Percentiles rank a stretch among this genome's conserved stretches.
Conservation (phyloP, 2,113 vertebrate species). For the Shinisaurus crocodilurus region DNA sequence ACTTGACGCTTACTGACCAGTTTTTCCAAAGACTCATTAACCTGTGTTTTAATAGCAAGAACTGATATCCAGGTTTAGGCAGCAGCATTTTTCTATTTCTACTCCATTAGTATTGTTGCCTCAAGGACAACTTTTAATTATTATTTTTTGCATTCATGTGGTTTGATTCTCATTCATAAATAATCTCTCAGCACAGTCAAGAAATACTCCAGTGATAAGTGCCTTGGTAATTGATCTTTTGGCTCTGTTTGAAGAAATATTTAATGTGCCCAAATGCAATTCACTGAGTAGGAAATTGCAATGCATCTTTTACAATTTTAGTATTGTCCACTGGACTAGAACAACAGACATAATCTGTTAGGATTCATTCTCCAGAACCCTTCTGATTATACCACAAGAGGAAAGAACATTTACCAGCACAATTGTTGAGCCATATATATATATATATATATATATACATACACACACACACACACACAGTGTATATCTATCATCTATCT, state of each 20-base stretch:
- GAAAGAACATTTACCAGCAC: background rate
- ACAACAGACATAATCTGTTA: background rate
- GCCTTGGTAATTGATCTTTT: constrained; percentile 13
- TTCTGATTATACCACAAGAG: background rate
- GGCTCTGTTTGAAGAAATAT: constrained; percentile 1
- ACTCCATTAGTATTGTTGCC: background rate
- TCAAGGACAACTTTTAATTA: background rate
- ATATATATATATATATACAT: no score
- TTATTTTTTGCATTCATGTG: background rate
- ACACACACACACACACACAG: no score
- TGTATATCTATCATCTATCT: no score
- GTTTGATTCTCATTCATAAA: background rate
- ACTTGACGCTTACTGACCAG: background rate
- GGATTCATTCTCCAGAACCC: background rate
- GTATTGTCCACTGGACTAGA: background rate
- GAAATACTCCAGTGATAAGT: constrained; percentile 10
- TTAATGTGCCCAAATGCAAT: background rate
- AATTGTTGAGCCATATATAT: no score
- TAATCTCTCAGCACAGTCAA: background rate
- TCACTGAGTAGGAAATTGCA: background rate
- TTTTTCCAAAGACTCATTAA: constrained; percentile 15
- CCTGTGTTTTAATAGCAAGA: background rate
- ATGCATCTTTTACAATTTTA: background rate
- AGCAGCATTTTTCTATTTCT: background rate
- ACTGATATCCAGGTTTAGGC: background rate